Evolutionary conservation across 2,888 invertebrate species (phyloP), one percentile per base, ranked within the genome.

Genomic region (Erebia ligea): DNA sequence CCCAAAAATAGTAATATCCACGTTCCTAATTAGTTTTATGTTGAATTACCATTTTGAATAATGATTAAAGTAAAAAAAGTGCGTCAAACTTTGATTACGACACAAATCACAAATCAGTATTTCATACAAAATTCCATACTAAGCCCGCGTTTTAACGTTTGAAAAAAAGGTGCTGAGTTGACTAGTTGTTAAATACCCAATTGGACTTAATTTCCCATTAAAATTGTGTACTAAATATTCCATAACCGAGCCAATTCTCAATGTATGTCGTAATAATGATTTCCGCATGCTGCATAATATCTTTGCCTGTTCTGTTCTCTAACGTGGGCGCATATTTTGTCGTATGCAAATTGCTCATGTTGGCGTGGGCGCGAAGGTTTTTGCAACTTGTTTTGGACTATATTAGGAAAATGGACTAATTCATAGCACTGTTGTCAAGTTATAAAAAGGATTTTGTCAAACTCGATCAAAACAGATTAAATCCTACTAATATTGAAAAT

Each of bases 301-400:
- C 45, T 54, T 8, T 9, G 15, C 15, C 48, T 58, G 48, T 45
- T 67, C 45, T 8, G 58, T 58, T 25, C 25, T 25, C n/a, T n/a
- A 34, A 50, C 66, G 72, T 74, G 67, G 74, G 74, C 67, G 74
- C 63, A 64, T 52, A 64, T 70, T 74, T 72, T 74, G 70, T 73
- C 73, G 66, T 67, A 74, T 74, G 70, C 72, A 67, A 74, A 73
- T 72, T 48, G 63, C 63, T 61, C 45, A 57, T 70, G 67, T 61
- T 68, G 68, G 59, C 52, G 68, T 74, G 63, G 70, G 68, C 68
- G 63, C 56, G 68, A 69, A 69, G 68, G 66, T 65, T 66, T 68
- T 50, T 66, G 61, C 66, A 58, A 66, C 54, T 57, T 45, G 61
- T 66, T 71, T 67, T 58, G 21, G 25, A 72, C 56, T 57, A 45